Conservation (phyloP, 1,140 invertebrate species). For the Drosophila quadrilineata region DNA sequence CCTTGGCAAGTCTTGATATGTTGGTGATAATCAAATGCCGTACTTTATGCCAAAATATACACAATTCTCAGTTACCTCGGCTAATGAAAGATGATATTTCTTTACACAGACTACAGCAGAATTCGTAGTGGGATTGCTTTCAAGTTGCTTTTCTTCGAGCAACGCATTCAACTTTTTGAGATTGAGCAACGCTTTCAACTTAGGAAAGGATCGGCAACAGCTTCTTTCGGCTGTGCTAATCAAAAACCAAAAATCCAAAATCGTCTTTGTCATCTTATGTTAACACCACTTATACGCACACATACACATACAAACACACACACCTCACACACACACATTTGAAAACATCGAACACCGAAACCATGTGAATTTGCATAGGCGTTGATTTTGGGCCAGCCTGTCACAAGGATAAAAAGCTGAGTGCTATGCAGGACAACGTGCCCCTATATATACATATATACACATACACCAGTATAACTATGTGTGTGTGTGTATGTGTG, state of each 20-base stretch:
- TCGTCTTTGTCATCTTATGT: conserved; percentile 77
- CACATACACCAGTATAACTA: not conserved
- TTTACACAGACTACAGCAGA: conserved; percentile 8
- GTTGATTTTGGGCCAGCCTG: conserved; percentile 54
- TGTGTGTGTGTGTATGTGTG: conserved; percentile 6
- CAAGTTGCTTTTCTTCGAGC: too few species aligned
- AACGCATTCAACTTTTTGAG: too few species aligned
- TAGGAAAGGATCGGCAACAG: too few species aligned
- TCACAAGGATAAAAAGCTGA: conserved; percentile 5
- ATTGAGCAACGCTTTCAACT: too few species aligned
- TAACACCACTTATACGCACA: conserved; percentile 34
- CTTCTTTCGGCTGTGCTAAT: conserved; percentile 44
- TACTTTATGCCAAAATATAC: conserved; percentile 62
- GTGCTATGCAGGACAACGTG: conserved; percentile 24
- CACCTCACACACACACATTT: not conserved
- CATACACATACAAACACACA: conserved; percentile 3
- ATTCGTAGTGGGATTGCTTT: too few species aligned
- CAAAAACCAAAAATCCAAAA: conserved; percentile 75
- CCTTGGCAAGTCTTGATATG: not conserved
- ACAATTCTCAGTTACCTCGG: conserved; percentile 55
- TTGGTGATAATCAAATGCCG: conserved; percentile 59
- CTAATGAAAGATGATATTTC: conserved; percentile 52
- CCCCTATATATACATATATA: not conserved
- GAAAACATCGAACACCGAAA: too few species aligned
- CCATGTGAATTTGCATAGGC: conserved; percentile 65